phyloP scores from a whole-genome alignment of 92 coral and sea anemone species.

The Palythoa grandis region DNA sequence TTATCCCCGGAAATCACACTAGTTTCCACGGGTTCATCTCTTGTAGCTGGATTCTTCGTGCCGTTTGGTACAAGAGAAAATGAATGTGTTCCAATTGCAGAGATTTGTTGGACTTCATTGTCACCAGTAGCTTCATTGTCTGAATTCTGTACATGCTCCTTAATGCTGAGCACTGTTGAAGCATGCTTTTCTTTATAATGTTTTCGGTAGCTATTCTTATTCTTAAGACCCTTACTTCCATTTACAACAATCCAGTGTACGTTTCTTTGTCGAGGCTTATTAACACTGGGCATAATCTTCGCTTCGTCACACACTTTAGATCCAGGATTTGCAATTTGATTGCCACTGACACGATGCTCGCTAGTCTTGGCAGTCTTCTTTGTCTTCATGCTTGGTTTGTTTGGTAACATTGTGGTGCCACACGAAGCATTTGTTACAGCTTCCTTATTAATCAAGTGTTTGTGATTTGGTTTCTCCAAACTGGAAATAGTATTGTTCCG shows the following conservation, averaged over 20 bases:
- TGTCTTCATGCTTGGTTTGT: not conserved
- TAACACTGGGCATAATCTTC: not conserved
- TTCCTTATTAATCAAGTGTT: not conserved
- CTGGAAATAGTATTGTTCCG: not conserved
- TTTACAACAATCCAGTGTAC: not conserved
- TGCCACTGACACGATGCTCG: not conserved
- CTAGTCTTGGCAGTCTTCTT: not conserved
- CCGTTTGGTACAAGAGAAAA: not conserved
- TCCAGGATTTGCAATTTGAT: not conserved
- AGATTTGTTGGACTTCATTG: not conserved
- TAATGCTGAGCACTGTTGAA: not conserved
- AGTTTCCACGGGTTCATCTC: not conserved
- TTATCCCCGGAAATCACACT: not conserved
- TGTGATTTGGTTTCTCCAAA: not conserved
- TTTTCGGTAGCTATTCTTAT: not conserved
- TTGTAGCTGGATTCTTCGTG: not conserved
- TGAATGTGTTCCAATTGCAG: not conserved
- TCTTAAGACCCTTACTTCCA: not conserved
- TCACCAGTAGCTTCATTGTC: not conserved
- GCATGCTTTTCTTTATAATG: not conserved
- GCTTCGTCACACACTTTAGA: not conserved
- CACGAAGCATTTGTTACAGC: not conserved
- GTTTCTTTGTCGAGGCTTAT: not conserved
- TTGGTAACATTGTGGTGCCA: not conserved
- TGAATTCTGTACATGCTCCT: not conserved